Percentiles rank a stretch among this genome's conserved stretches.
These are phyloP conservation scores for Spizaetus ornatus DNA, from an alignment of 2,113 vertebrate genomes.

Conservation along the genomic window DNA sequence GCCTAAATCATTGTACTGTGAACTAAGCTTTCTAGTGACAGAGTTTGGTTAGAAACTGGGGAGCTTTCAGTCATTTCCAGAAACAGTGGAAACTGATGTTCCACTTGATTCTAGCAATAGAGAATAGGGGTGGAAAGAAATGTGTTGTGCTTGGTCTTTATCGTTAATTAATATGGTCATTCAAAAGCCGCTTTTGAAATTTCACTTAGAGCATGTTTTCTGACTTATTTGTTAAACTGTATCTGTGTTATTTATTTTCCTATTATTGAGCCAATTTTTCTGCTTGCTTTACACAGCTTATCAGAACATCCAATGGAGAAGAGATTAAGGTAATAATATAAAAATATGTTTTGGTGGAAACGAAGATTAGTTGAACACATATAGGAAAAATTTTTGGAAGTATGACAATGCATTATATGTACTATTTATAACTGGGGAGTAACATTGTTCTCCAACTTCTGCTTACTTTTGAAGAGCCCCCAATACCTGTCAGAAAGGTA, in stretches of 20 bases:
- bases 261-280: background rate
- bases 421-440: background rate
- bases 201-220: background rate
- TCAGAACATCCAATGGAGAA: background rate
- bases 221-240: background rate
- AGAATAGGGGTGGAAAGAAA: background rate
- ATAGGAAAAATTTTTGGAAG: background rate
- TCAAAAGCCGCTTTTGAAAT: background rate
- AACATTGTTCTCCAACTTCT: background rate
- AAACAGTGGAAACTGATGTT: background rate
- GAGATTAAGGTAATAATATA: background rate
- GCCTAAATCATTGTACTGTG: background rate
- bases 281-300: background rate
- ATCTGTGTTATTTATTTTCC: background rate
- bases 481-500: background rate
- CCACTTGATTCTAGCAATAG: background rate
- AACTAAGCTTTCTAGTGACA: background rate
- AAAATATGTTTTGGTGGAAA: background rate
- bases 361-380: background rate
- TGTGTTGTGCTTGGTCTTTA: accelerated
- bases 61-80: background rate
- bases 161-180: background rate
- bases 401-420: background rate
- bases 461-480: background rate
- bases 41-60: background rate